phyloP scores from a whole-genome alignment of 2,113 vertebrate genomes.

The Kobus ellipsiprymnus region DNA sequence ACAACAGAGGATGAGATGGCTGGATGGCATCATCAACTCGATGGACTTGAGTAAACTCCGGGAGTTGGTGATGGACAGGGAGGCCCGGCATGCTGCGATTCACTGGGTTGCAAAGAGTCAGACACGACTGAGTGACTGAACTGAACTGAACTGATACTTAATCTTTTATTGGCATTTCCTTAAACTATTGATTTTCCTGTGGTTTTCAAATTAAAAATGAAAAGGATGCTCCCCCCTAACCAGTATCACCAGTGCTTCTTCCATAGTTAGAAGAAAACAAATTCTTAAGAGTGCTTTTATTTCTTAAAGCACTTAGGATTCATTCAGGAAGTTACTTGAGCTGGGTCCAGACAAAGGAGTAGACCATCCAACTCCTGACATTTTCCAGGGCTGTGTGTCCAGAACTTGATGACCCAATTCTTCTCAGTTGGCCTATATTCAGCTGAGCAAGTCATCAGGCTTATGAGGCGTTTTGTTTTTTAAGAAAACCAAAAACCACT shows the following conservation, averaged over 20 bases:
- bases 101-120: no score
- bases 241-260: not conserved
- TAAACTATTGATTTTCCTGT: not conserved
- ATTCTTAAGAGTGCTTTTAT: not conserved
- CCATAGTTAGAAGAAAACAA: not conserved
- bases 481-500: not conserved
- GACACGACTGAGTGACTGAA: no score
- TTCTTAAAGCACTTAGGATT: constrained; percentile 17
- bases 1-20: no score
- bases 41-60: no score
- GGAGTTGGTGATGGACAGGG: no score
- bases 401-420: not conserved
- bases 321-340: not conserved
- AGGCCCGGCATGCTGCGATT: no score
- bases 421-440: not conserved
- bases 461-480: not conserved
- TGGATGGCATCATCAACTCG: no score
- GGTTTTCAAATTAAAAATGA: not conserved
- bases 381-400: not conserved
- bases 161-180: not conserved
- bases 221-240: not conserved
- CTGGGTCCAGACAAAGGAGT: not conserved
- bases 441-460: not conserved
- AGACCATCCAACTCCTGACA: not conserved
- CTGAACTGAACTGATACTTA: not conserved